These are phyloP conservation scores for Ceratosolen fusciceps DNA, from an alignment of 1,140 invertebrate genomes.

Conservation along the genomic window DNA sequence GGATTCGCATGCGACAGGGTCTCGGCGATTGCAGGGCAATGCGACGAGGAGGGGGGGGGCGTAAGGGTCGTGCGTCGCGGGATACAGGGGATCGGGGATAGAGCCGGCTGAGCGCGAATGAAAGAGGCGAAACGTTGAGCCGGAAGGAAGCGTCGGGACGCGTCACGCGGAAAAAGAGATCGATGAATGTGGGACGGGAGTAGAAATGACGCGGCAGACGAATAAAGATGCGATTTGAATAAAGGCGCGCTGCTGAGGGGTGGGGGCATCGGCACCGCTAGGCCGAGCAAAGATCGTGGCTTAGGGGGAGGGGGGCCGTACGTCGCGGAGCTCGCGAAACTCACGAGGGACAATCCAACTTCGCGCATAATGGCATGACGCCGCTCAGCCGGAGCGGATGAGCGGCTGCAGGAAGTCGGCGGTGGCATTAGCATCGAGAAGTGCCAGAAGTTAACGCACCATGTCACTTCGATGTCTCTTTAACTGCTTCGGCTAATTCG, in stretches of 20 bases:
- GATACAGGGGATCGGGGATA: background rate
- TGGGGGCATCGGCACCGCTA: constrained; percentile 3
- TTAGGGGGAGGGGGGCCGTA: constrained; percentile 27
- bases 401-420: constrained; percentile 37
- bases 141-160: constrained; percentile 45
- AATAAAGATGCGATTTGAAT: constrained; percentile 63
- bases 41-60: background rate
- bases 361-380: constrained; percentile 57
- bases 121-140: constrained; percentile 23
- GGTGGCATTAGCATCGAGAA: constrained; percentile 64
- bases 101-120: background rate
- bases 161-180: constrained; percentile 21
- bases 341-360: constrained; percentile 61
- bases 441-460: constrained; percentile 64
- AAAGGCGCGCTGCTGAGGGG: constrained; percentile 51
- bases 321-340: constrained; percentile 54
- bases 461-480: constrained; percentile 68
- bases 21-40: constrained; percentile 19
- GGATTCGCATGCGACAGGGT: constrained; percentile 3
- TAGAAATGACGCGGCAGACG: constrained; percentile 38
- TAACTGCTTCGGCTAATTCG: constrained; percentile 55
- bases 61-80: too few species aligned
- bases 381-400: constrained; percentile 50
- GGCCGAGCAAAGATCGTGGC: too few species aligned
- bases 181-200: constrained; percentile 10